Conservation (phyloP, 2,888 invertebrate genomes). For the Lasioglossum vierecki region DNA sequence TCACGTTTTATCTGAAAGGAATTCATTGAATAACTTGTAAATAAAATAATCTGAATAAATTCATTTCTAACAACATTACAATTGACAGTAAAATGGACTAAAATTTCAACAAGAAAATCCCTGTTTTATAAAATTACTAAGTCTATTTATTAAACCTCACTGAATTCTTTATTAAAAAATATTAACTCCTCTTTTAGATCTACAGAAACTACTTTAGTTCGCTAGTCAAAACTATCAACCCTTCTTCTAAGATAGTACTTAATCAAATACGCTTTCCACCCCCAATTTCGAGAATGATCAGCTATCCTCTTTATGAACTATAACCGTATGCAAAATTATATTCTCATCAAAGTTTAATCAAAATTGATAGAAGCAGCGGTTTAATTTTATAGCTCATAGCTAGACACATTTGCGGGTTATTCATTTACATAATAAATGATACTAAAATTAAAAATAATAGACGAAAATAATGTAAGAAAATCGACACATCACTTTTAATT, state of each 20-base stretch:
- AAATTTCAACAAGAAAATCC: too few species aligned
- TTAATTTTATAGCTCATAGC: not conserved
- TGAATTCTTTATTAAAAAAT: not conserved
- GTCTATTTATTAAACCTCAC: too few species aligned
- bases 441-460: not conserved
- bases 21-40: not conserved
- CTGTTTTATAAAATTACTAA: too few species aligned
- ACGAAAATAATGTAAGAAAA: not conserved
- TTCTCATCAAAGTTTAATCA: not conserved
- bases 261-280: not conserved
- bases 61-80: not conserved
- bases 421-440: not conserved
- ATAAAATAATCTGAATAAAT: not conserved
- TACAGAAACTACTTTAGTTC: not conserved
- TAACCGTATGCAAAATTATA: not conserved
- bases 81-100: not conserved
- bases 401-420: too few species aligned
- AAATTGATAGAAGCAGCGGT: too few species aligned
- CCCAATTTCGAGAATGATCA: not conserved
- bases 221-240: not conserved
- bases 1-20: not conserved
- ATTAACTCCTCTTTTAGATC: not conserved
- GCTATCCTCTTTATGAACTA: not conserved
- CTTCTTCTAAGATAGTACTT: not conserved
- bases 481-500: not conserved